Evolutionary conservation across 2,888 invertebrate species (phyloP).

Genomic region (Drosophila longiperda): DNA sequence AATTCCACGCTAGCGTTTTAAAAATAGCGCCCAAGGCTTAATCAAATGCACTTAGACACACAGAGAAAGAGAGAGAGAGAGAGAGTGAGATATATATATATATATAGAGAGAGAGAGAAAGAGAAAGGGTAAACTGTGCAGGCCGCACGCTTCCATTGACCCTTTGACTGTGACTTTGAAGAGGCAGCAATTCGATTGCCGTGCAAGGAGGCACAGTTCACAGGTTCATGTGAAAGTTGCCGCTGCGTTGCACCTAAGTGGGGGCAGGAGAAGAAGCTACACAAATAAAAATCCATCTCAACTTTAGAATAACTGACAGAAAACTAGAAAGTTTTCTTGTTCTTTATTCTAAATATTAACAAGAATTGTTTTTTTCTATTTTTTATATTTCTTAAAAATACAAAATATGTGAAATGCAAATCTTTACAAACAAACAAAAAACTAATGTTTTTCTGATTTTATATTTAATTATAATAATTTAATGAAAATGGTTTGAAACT

Average conservation of each 20-base stretch:
- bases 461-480: no score
- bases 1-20: conserved; percentile 67
- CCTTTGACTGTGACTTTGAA: conserved; percentile 45
- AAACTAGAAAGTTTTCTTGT: not conserved
- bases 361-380: not conserved
- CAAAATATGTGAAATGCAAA: not conserved
- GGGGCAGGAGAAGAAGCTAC: not conserved
- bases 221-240: conserved; percentile 79
- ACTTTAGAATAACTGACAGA: not conserved
- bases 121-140: conserved; percentile 3
- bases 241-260: conserved; percentile 60
- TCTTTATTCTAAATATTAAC: not conserved
- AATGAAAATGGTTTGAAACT: not conserved
- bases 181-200: conserved; percentile 26
- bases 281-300: not conserved
- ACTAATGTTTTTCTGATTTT: no score
- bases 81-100: not conserved
- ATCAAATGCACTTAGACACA: conserved; percentile 61
- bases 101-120: no score
- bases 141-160: conserved; percentile 73
- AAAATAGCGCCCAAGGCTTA: conserved; percentile 77
- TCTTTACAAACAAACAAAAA: not conserved
- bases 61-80: not conserved
- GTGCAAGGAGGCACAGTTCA: conserved; percentile 52
- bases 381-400: not conserved